Conservation (phyloP, 2,113 vertebrate genomes). For the Dunckerocampus dactyliophorus region DNA sequence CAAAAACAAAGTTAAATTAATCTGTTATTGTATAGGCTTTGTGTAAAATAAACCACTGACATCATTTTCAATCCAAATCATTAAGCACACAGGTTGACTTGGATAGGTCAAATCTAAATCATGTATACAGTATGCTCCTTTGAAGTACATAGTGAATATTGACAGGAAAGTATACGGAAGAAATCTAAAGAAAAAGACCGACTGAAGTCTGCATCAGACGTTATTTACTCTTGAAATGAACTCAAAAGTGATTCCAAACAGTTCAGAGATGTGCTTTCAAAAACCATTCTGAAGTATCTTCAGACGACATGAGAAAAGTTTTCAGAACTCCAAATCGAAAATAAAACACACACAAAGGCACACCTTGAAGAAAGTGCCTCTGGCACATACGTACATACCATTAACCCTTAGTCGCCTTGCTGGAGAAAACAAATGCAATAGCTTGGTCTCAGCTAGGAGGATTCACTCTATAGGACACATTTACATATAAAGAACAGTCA, state of each 20-base stretch:
- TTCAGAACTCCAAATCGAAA: constrained; percentile 1
- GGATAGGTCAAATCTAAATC: background rate
- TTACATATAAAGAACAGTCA: background rate
- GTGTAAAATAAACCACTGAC: background rate
- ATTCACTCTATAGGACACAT: background rate
- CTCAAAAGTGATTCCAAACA: constrained; percentile 11
- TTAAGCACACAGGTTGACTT: too few relatives aligned
- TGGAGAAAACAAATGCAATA: background rate
- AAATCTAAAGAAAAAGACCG: constrained; percentile 14
- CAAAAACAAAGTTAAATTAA: too few relatives aligned
- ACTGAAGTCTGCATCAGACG: constrained; percentile 5
- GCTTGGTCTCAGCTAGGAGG: background rate
- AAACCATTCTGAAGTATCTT: constrained; percentile 22
- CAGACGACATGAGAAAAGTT: constrained; percentile 9
- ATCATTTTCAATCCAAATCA: background rate
- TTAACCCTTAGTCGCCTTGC: background rate
- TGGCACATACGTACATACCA: background rate
- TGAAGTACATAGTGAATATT: background rate
- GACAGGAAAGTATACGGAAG: constrained; percentile 1
- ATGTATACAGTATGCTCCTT: too few relatives aligned
- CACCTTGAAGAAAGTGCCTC: background rate
- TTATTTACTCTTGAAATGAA: constrained; percentile 15
- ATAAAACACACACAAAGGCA: constrained; percentile 8
- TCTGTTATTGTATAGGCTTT: too few relatives aligned
- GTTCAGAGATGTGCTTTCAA: constrained; percentile 10